Conservation (phyloP, 2,113 vertebrate species). For the Mirounga angustirostris region DNA sequence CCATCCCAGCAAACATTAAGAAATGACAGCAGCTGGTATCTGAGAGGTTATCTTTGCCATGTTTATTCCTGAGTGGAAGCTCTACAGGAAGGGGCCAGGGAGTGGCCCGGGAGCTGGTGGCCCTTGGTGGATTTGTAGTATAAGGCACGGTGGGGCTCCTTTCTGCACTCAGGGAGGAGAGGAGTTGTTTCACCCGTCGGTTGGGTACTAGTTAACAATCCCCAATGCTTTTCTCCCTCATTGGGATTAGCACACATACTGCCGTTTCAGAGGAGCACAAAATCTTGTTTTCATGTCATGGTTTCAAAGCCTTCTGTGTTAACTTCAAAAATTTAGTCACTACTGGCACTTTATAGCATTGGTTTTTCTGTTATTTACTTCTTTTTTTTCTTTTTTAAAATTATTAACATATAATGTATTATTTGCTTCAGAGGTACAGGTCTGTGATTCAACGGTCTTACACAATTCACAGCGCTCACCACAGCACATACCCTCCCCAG, state of each 20-base stretch:
- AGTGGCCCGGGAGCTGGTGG: not conserved
- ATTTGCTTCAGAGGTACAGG: no score
- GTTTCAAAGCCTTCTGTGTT: conserved; percentile 8
- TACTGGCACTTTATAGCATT: not conserved
- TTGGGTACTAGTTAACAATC: not conserved
- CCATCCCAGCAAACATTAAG: conserved; percentile 22
- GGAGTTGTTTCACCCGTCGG: not conserved
- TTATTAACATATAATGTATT: no score
- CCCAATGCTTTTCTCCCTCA: not conserved
- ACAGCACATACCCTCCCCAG: no score
- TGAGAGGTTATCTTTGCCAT: not conserved
- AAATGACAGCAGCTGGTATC: conserved; percentile 30
- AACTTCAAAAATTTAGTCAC: not conserved
- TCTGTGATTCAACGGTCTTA: no score
- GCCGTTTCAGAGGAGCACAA: not conserved
- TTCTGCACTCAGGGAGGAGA: not conserved
- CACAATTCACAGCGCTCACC: no score
- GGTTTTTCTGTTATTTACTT: not conserved
- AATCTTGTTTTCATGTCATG: not conserved
- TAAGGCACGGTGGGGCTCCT: not conserved
- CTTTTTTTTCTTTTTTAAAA: no score
- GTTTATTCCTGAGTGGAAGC: not conserved
- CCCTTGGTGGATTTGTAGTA: not conserved
- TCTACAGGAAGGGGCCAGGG: not conserved
- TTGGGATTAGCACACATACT: not conserved